These are phyloP conservation scores for Hydrozoanthus gracilis DNA, from an alignment of 92 coral and sea anemone species.

Conservation along the genomic window DNA sequence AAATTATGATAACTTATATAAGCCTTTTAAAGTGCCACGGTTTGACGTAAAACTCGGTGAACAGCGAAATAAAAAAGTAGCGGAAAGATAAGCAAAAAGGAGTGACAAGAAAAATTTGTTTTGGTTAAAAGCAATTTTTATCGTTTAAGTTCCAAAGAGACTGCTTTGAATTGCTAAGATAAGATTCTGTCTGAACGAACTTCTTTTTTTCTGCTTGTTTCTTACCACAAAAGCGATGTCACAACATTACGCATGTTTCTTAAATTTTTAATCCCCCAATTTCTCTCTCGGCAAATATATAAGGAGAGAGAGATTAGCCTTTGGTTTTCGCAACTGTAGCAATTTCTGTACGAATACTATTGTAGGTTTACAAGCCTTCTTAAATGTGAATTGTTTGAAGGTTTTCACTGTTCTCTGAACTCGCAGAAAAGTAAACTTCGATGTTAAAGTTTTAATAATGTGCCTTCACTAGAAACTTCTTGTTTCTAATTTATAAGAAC, in stretches of 20 bases:
- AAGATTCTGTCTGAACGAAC: background rate
- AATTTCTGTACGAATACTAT: too few relatives aligned
- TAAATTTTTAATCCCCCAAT: too few relatives aligned
- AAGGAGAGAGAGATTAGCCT: too few relatives aligned
- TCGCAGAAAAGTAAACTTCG: too few relatives aligned
- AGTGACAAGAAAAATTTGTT: background rate
- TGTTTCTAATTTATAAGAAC: background rate
- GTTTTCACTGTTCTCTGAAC: too few relatives aligned
- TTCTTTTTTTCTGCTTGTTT: background rate
- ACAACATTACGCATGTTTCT: background rate
- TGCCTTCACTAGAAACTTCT: background rate
- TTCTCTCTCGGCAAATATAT: too few relatives aligned
- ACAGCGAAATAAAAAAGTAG: background rate
- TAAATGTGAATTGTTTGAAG: too few relatives aligned
- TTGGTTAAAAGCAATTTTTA: background rate
- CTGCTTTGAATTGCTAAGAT: background rate
- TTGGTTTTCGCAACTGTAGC: too few relatives aligned
- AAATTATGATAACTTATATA: too few relatives aligned
- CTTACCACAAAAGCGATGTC: background rate
- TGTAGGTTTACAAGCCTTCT: too few relatives aligned
- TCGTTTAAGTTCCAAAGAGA: background rate
- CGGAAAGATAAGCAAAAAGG: background rate
- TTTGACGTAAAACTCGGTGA: background rate
- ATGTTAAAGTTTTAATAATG: background rate
- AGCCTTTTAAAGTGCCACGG: too few relatives aligned